Evolutionary conservation across 2,113 vertebrate genomes (phyloP).

Genomic region (Myrmophylax atrothorax): DNA sequence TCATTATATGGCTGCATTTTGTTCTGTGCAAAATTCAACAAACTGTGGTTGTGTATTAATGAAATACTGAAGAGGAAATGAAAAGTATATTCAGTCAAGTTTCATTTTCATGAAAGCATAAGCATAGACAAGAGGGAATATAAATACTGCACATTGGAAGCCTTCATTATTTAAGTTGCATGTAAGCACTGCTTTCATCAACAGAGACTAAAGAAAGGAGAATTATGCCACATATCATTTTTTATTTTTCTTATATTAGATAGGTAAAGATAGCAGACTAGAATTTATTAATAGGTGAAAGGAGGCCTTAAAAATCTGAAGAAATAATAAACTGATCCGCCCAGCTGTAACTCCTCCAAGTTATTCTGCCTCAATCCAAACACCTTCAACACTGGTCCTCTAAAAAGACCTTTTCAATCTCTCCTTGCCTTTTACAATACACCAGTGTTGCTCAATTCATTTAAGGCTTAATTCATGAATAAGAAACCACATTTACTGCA

Average conservation of each 20-base stretch:
- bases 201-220: constrained; percentile 34
- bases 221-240: constrained; percentile 38
- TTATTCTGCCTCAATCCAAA: constrained; percentile 71
- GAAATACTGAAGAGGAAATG: constrained; percentile 48
- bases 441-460: constrained; percentile 65
- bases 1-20: background rate
- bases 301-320: constrained; percentile 61
- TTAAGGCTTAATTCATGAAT: constrained; percentile 67
- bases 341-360: constrained; percentile 56
- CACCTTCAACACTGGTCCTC: constrained; percentile 39
- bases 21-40: background rate
- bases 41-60: background rate
- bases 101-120: constrained; percentile 8
- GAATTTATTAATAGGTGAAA: constrained; percentile 63
- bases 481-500: constrained; percentile 65
- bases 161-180: constrained; percentile 39
- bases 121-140: constrained; percentile 16
- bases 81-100: constrained; percentile 41
- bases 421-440: constrained; percentile 66
- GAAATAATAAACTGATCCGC: constrained; percentile 66
- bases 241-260: constrained; percentile 63
- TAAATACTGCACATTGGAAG: constrained; percentile 1
- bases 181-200: constrained; percentile 41
- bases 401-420: constrained; percentile 68
- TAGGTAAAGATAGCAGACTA: constrained; percentile 48